phyloP scores from a whole-genome alignment of 2,888 invertebrate species.

The Argyresthia goedartella region DNA sequence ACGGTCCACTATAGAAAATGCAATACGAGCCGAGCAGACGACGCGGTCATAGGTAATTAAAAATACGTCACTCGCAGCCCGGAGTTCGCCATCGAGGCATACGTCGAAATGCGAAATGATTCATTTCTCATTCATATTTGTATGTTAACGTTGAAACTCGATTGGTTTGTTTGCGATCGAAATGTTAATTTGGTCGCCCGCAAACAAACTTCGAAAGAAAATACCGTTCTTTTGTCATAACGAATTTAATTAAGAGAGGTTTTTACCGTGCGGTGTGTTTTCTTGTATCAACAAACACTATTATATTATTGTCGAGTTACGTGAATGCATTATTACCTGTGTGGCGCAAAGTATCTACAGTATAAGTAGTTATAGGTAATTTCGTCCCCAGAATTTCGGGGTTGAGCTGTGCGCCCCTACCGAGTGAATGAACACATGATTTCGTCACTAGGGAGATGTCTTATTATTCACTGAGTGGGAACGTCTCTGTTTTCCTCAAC shows the following conservation, averaged over 20 bases:
- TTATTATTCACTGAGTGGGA: constrained; percentile 46
- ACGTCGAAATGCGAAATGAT: constrained; percentile 65
- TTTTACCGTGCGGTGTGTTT: too few species aligned
- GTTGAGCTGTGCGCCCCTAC: too few species aligned
- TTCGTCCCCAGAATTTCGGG: too few species aligned
- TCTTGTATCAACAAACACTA: too few species aligned
- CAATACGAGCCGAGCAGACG: constrained; percentile 25
- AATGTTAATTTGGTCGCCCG: background rate
- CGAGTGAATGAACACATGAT: constrained; percentile 21
- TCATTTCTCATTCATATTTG: constrained; percentile 61
- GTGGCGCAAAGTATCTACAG: too few species aligned
- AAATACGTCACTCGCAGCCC: constrained; percentile 66
- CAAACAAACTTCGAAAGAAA: background rate
- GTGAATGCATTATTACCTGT: too few species aligned
- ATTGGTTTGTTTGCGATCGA: constrained; percentile 19
- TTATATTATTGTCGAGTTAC: too few species aligned
- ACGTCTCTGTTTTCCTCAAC: constrained; percentile 49
- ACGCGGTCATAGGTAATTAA: constrained; percentile 65
- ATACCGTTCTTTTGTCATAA: background rate
- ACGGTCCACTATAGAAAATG: constrained; percentile 38
- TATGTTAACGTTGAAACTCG: constrained; percentile 27
- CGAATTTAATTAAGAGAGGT: too few species aligned
- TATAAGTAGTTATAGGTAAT: too few species aligned
- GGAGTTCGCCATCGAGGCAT: constrained; percentile 61
- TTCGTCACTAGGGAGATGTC: constrained; percentile 49